Evolutionary conservation across 2,888 invertebrate species (phyloP).

Genomic region (Drosophila cracens): DNA sequence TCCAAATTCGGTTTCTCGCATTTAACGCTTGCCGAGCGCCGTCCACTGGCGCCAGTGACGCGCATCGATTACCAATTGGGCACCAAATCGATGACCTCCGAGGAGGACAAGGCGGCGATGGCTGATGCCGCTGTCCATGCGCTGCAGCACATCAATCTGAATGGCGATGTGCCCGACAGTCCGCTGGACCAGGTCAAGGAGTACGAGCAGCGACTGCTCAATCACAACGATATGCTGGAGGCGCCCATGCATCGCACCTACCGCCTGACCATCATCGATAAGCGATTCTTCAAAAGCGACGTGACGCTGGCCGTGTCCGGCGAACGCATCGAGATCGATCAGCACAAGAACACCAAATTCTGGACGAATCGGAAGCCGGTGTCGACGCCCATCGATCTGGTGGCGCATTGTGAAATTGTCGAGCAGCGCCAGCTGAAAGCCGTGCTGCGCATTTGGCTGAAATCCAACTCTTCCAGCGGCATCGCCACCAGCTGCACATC

Average conservation of each 20-base stretch:
- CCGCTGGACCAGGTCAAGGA: slow-evolving; percentile 70
- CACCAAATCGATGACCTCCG: slow-evolving; percentile 85
- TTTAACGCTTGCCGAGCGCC: slow-evolving; percentile 93
- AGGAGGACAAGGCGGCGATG: slow-evolving; percentile 83
- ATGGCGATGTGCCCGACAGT: slow-evolving; percentile 66
- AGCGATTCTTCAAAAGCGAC: slow-evolving; percentile 92
- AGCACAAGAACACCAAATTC: slow-evolving; percentile 88
- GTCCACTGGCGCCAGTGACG: slow-evolving; percentile 79
- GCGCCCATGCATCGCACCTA: slow-evolving; percentile 94
- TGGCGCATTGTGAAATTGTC: slow-evolving; percentile 94
- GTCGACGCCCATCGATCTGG: slow-evolving; percentile 93
- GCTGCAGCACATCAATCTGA: slow-evolving; percentile 65
- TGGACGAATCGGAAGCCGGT: slow-evolving; percentile 91
- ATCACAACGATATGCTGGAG: slow-evolving; percentile 92
- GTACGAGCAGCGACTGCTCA: slow-evolving; percentile 89
- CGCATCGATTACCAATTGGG: slow-evolving; percentile 80
- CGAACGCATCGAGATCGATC: slow-evolving; percentile 95
- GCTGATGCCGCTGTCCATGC: slow-evolving; percentile 79
- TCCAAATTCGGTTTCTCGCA: slow-evolving; percentile 96
- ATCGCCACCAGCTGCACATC: slow-evolving; percentile 70
- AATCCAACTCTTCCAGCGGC: slow-evolving; percentile 84
- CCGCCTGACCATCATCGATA: slow-evolving; percentile 91
- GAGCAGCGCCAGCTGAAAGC: slow-evolving; percentile 91
- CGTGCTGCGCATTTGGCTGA: slow-evolving; percentile 89
- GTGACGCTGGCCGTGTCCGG: slow-evolving; percentile 95